Base-by-base conservation (phyloP, 2,888 invertebrate genomes). In the Scrobipalpa atriplicella region DNA sequence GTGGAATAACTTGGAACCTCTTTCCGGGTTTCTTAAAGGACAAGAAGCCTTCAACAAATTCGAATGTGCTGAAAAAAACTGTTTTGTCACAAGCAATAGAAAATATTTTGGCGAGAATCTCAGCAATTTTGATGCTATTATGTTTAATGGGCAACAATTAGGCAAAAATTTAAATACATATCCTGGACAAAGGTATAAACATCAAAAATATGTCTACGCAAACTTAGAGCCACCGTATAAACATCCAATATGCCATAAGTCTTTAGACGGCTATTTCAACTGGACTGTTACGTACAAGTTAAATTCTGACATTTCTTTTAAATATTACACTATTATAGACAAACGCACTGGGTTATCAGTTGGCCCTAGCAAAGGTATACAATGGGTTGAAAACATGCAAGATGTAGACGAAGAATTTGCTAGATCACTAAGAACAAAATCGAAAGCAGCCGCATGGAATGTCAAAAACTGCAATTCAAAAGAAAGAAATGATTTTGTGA, bases 391-490 rank as follows among this genome's bases (percentile, higher is more conserved):
- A 43, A 11, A 62, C 5, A 62, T 60, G 60, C 16, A n/a, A 9
- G 60, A 60, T n/a, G 39, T 60, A 3, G 39, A 39, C 10, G 18
- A 60, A 38, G 16, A 60, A 6, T 39, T 60, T 38, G 60, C 38
- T 13, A n/a, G 18, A 0, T 10, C 19, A 2, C 16, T 60, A 7
- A 38, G 39, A 38, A 60, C 38, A 9, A 76, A 77, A 68, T 69
- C 67, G 0, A 74, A 74, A 65, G 74, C 74, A 7, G 75, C 69
- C 0, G 75, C 74, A 1, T 78, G 76, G 76, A 71, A 75, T 16
- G 74, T 72, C 0, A 74, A 75, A 2, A 71, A 75, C 56, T 76
- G 76, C 60, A 9, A 43, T 1, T 52, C 70, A 0, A 38, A 18
- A 43, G 69, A 69, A 36, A 63, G 72, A 39, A 68, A 69, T 51